Evolutionary conservation across 2,797 vertebrate species (phyloP).

Genomic region (Halcyon leucocephala): DNA sequence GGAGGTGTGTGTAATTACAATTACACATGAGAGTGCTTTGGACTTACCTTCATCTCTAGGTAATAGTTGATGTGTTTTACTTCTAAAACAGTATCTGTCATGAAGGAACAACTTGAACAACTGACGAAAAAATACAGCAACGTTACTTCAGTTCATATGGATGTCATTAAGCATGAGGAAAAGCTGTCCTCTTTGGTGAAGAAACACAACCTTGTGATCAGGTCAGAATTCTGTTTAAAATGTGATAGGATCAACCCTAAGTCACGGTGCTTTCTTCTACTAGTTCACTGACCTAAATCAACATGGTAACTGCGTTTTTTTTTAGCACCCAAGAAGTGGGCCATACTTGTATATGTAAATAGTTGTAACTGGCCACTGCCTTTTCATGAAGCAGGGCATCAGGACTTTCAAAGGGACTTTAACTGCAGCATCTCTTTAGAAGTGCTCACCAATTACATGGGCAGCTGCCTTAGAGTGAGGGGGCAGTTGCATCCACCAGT

Average conservation of each 20-base stretch:
- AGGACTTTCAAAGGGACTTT: background rate
- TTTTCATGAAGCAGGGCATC: rapidly evolving
- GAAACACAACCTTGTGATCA: slow-evolving; percentile 92
- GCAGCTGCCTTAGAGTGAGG: background rate
- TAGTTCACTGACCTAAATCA: background rate
- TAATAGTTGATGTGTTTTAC: background rate
- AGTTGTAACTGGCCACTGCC: background rate
- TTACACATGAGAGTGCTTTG: background rate
- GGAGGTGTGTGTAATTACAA: background rate
- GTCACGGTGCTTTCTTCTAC: background rate
- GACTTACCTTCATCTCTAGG: background rate
- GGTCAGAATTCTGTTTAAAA: slow-evolving; percentile 76
- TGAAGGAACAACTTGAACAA: slow-evolving; percentile 88
- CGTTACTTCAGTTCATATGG: slow-evolving; percentile 85
- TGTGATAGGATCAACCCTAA: background rate
- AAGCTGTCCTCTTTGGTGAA: slow-evolving; percentile 87
- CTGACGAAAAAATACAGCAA: slow-evolving; percentile 84
- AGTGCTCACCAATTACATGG: background rate
- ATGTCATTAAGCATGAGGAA: slow-evolving; percentile 84
- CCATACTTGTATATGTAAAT: background rate
- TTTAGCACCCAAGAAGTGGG: background rate
- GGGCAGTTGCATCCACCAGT: background rate
- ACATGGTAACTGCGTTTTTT: background rate
- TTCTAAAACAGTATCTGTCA: slow-evolving; percentile 83
- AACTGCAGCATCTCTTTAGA: background rate